Evolutionary conservation across 2,888 invertebrate species (phyloP), one percentile per base, ranked within the genome.

Genomic region (Branchellion lobata): DNA sequence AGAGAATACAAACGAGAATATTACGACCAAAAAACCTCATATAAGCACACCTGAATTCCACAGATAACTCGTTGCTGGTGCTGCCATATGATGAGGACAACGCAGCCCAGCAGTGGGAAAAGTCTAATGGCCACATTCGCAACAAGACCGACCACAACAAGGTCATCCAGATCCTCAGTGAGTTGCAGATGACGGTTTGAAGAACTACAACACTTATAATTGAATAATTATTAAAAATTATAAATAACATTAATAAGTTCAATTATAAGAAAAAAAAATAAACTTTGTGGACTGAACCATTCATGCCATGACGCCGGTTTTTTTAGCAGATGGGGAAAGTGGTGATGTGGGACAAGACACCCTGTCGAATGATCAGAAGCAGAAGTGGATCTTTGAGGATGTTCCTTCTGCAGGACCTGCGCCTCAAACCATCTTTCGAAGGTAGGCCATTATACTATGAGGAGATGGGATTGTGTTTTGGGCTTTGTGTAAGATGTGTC

Each of bases 141-240:
- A 81, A 80, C 78, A 68, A 79, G 47, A 21, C 40, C 51, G 71
- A 81, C 61, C 77, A 72, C 53, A 74, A 81, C 33, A 57, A 69
- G 51, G 81, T 81, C 36, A 72, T 81, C n/a, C 81, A 80, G 57
- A 80, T 81, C 47, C 40, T 80, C 24, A 61, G 80, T 80, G 53
- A 47, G 68, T 80, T 57, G n/a, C n/a, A n/a, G n/a, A n/a, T n/a
- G n/a, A n/a, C n/a, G n/a, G n/a, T n/a, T n/a, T n/a, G n/a, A n/a
- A n/a, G n/a, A n/a, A n/a, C n/a, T n/a, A n/a, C n/a, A n/a, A n/a
- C n/a, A n/a, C n/a, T n/a, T n/a, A n/a, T n/a, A n/a, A n/a, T n/a
- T n/a, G n/a, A n/a, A n/a, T n/a, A n/a, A n/a, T n/a, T n/a, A n/a
- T n/a, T n/a, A n/a, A n/a, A n/a, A n/a, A n/a, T n/a, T n/a, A n/a